These are phyloP conservation scores for Epicampocera succincta DNA, from an alignment of 2,888 invertebrate species.

Conservation along the genomic window DNA sequence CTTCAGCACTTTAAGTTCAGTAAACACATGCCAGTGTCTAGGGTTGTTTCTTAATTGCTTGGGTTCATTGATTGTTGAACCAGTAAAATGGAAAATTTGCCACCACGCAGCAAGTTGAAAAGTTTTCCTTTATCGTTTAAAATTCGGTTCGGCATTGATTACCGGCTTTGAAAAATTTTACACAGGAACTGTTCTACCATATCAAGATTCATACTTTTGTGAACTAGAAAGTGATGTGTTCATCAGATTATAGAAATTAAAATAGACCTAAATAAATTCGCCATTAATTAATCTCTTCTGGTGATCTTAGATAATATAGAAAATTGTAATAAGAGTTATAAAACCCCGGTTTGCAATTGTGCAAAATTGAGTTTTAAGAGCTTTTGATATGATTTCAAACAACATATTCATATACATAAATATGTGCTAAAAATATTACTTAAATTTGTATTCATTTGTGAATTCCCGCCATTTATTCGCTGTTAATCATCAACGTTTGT, in stretches of 20 bases:
- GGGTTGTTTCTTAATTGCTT: too few relatives aligned
- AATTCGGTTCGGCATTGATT: too few relatives aligned
- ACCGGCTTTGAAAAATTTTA: too few relatives aligned
- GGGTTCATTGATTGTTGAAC: background rate
- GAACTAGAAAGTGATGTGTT: background rate
- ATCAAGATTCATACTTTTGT: background rate
- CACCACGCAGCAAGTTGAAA: too few relatives aligned
- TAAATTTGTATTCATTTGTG: conserved; percentile 67
- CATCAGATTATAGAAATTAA: too few relatives aligned
- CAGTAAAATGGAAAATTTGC: too few relatives aligned
- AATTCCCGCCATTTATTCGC: conserved; percentile 65
- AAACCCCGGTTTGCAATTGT: conserved; percentile 25
- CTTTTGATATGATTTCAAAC: conserved; percentile 10
- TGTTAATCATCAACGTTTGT: conserved; percentile 66
- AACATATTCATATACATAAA: background rate
- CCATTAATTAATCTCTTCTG: background rate
- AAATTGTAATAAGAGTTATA: conserved; percentile 4
- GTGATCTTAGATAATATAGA: background rate
- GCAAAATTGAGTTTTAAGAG: background rate
- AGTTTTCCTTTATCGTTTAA: too few relatives aligned
- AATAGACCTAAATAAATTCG: background rate
- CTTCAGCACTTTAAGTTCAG: too few relatives aligned
- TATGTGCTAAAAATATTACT: conserved; percentile 1
- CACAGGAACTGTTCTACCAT: too few relatives aligned
- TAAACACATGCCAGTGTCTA: too few relatives aligned